Conservation (phyloP, 2,113 vertebrate species). For the Centropus bengalensis region DNA sequence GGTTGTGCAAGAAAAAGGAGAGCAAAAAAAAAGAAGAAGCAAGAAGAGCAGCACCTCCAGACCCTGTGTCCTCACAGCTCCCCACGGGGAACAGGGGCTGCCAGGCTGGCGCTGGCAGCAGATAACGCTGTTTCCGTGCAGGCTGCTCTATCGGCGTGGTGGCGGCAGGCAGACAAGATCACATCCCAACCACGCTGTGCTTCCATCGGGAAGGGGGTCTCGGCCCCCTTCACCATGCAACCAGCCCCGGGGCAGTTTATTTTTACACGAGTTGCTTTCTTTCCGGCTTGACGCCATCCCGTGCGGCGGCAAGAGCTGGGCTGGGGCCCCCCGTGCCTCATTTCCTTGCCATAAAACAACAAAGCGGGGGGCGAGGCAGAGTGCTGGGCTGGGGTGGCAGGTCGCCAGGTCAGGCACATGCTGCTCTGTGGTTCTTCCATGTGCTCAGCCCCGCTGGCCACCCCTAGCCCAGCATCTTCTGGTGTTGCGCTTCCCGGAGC, state of each 20-base stretch:
- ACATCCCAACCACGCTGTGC: not conserved
- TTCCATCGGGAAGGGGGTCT: not conserved
- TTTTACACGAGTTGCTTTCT: slow-evolving; percentile 62
- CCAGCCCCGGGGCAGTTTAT: not conserved
- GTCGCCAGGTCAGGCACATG: slow-evolving; percentile 53
- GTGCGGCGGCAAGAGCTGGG: not conserved
- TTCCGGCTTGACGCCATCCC: slow-evolving; percentile 48
- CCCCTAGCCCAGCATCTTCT: not conserved
- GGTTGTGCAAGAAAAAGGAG: not conserved
- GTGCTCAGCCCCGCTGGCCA: not conserved
- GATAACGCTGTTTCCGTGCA: slow-evolving; percentile 28
- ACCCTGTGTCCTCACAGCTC: not conserved
- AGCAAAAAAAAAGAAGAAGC: not conserved
- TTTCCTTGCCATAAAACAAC: slow-evolving; percentile 71
- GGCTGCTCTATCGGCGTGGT: not conserved
- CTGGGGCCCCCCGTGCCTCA: slow-evolving; percentile 12
- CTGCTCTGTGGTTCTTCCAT: not conserved
- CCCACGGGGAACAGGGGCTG: not conserved
- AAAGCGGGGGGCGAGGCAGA: not conserved
- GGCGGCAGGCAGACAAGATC: not conserved
- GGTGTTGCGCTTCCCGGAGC: not conserved
- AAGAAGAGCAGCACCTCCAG: not conserved
- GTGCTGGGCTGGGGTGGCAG: not conserved
- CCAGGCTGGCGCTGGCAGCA: not conserved
- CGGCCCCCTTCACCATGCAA: not conserved